phyloP scores from a whole-genome alignment of 2,888 invertebrate species.

The Hypena proboscidalis region DNA sequence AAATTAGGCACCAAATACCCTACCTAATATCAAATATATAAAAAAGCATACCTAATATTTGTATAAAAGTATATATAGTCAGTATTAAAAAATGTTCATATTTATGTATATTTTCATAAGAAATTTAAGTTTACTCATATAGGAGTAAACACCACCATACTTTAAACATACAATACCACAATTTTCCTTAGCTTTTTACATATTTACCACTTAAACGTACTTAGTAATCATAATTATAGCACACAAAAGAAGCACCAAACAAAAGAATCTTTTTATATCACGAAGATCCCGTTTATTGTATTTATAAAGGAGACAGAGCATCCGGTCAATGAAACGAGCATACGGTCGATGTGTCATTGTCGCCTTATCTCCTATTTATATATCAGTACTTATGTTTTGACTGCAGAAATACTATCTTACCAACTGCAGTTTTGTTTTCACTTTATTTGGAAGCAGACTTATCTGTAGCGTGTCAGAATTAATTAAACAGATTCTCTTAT shows the following conservation, averaged over 20 bases:
- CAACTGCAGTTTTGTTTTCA: constrained; percentile 71
- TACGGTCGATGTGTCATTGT: constrained; percentile 76
- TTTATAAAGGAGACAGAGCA: constrained; percentile 44
- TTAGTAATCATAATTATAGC: not conserved
- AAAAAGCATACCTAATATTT: no score
- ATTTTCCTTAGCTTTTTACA: no score
- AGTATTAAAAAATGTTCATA: no score
- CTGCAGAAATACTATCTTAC: constrained; percentile 54
- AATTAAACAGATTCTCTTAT: constrained; percentile 59
- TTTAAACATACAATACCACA: no score
- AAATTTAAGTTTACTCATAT: no score
- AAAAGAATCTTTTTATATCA: constrained; percentile 16
- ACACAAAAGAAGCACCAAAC: constrained; percentile 6
- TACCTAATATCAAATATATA: no score
- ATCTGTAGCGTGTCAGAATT: constrained; percentile 54
- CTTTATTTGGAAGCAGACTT: constrained; percentile 61
- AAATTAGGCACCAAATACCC: no score
- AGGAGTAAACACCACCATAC: no score
- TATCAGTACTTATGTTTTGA: constrained; percentile 64
- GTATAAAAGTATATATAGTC: no score
- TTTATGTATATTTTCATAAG: no score
- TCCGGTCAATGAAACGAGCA: constrained; percentile 63
- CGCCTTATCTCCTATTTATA: constrained; percentile 72
- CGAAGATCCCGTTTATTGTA: constrained; percentile 25
- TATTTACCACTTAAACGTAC: not conserved